Evolutionary conservation across 2,888 invertebrate genomes (phyloP).

Genomic region (Cheiracanthium punctorium): DNA sequence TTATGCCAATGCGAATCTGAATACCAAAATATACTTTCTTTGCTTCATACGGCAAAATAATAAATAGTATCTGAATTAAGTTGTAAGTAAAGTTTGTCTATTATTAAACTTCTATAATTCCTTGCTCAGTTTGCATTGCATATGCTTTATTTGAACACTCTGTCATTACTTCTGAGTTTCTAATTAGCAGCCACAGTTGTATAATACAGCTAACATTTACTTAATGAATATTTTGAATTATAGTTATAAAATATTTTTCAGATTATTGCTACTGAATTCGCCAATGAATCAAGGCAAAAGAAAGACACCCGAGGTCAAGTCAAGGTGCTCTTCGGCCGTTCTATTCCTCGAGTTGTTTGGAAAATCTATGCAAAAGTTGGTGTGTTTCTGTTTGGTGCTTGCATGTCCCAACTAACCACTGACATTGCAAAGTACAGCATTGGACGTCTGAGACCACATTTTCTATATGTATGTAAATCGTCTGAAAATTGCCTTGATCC

Average conservation of each 20-base stretch:
- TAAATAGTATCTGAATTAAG: too few species aligned
- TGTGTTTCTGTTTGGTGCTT: conserved; percentile 91
- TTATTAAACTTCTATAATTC: too few species aligned
- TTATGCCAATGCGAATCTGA: too few species aligned
- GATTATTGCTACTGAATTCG: conserved; percentile 49
- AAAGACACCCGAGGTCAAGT: conserved; percentile 30
- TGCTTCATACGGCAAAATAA: too few species aligned
- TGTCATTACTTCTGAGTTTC: too few species aligned
- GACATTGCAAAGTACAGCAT: conserved; percentile 95
- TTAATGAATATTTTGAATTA: not conserved
- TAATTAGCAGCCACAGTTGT: too few species aligned
- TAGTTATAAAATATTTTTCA: too few species aligned
- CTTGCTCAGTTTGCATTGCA: too few species aligned
- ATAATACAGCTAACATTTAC: too few species aligned
- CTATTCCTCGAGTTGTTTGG: conserved; percentile 42
- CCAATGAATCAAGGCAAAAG: conserved; percentile 35
- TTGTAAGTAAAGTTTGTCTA: too few species aligned
- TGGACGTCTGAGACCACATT: conserved; percentile 95
- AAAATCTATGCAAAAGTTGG: conserved; percentile 66
- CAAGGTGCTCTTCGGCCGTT: conserved; percentile 43
- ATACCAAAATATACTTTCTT: too few species aligned
- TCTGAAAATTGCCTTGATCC: conserved; percentile 49
- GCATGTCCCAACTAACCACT: conserved; percentile 88
- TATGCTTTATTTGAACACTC: too few species aligned
- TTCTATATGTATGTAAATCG: conserved; percentile 91